Evolutionary conservation across 2,797 vertebrate genomes (phyloP), one percentile per base, ranked within the genome.

Genomic region (Mus spretus): DNA sequence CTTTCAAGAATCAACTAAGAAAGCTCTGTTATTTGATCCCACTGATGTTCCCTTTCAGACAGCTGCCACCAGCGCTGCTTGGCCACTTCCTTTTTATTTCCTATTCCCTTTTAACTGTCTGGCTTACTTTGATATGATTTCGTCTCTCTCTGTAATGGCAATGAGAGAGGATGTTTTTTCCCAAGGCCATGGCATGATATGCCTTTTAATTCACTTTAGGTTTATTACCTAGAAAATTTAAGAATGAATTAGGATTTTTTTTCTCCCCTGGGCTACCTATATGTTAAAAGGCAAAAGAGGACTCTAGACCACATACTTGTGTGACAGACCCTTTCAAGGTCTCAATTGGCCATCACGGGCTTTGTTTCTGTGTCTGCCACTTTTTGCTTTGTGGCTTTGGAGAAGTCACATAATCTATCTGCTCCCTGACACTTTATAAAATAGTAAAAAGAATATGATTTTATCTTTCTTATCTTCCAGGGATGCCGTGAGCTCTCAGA

Each of bases 21-120:
- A 98, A 98, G 93, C 96, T 98, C 96, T 98, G 84, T 98, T 98
- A 97, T 99, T 99, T 99, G 98, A 99, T 98, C 98, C 98, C 92
- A 97, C 98, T 98, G 98, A 98, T 98, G 97, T 97, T 98, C 97
- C 0, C 97, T 98, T 99, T 98, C 96, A 19, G 89, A 98, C 98
- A 99, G 97, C 98, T 98, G 98, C 98, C 98, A 99, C 98, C 98
- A 98, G 98, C 98, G 97, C 97, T 67, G 97, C 98, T 98, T 98
- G 98, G 98, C 98, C 98, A 98, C 84, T 80, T 99, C 98, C 98
- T 97, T 99, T 99, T 98, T 98, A 99, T 99, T 98, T 99, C 97
- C 97, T 97, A 99, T 99, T 99, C 99, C 98, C 98, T 99, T 99
- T 99, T 98, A 99, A 99, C 98, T 98, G 98, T 97, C 87, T 96